phyloP scores from a whole-genome alignment of 2,797 vertebrate species.

The Catostomus latipinnis region DNA sequence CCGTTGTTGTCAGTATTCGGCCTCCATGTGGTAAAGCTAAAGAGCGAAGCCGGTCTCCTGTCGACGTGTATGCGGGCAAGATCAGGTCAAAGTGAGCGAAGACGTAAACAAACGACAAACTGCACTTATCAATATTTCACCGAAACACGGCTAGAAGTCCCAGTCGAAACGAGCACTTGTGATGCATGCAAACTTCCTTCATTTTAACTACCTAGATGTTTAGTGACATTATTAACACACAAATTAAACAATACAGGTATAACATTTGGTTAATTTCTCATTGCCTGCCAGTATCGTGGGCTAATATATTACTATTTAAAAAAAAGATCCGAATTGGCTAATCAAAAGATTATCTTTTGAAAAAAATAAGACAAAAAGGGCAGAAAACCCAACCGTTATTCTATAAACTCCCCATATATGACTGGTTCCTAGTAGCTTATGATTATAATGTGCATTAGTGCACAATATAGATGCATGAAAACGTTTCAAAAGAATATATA shows the following conservation, averaged over 20 bases:
- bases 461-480: too few species aligned
- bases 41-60: conserved; percentile 52
- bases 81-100: conserved; percentile 44
- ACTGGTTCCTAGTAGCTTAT: too few species aligned
- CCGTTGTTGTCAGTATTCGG: conserved; percentile 52
- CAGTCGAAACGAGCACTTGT: neutral
- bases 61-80: conserved; percentile 62
- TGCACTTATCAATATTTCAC: conserved; percentile 52
- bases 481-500: too few species aligned
- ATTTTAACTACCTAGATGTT: neutral
- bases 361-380: too few species aligned
- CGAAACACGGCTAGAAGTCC: neutral
- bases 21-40: conserved; percentile 53
- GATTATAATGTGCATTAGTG: too few species aligned
- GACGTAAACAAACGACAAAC: conserved; percentile 50
- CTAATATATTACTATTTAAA: neutral
- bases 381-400: too few species aligned
- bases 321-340: too few species aligned
- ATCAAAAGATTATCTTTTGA: too few species aligned
- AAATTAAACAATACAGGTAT: conserved; percentile 2
- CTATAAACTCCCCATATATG: too few species aligned
- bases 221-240: neutral
- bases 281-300: neutral
- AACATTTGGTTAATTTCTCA: conserved; percentile 3
- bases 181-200: neutral